phyloP scores from a whole-genome alignment of 2,797 vertebrate species.

The Salarias fasciatus region DNA sequence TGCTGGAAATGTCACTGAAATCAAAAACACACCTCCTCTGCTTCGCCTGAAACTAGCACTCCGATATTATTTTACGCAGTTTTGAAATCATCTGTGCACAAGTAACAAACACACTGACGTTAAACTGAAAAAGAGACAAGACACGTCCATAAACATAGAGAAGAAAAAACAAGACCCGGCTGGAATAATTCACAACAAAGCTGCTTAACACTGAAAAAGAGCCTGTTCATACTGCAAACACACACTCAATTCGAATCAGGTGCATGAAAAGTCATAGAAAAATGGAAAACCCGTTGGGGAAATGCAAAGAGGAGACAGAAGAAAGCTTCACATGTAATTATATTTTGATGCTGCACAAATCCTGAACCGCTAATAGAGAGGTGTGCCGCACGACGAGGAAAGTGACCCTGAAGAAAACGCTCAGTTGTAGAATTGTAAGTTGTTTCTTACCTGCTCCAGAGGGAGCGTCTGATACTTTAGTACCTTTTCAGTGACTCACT shows the following conservation, averaged over 20 bases:
- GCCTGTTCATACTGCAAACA: no score
- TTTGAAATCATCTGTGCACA: no score
- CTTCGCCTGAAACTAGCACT: no score
- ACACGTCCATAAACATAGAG: no score
- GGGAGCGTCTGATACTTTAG: background rate
- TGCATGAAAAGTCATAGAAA: slow-evolving; percentile 2
- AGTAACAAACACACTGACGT: no score
- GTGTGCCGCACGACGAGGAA: slow-evolving; percentile 34
- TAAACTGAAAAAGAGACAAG: no score
- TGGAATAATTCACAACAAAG: no score
- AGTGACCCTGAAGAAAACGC: slow-evolving; percentile 49
- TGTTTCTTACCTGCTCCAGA: slow-evolving; percentile 27
- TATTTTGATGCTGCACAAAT: slow-evolving; percentile 50
- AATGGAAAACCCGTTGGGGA: slow-evolving; percentile 30
- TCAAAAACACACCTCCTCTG: no score
- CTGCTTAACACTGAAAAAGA: no score
- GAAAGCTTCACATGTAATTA: slow-evolving; percentile 52
- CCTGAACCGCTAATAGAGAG: slow-evolving; percentile 41
- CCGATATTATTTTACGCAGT: no score
- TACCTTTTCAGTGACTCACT: slow-evolving; percentile 5
- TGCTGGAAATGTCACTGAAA: no score
- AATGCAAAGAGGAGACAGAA: slow-evolving; percentile 8
- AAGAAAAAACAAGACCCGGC: no score
- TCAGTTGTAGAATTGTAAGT: slow-evolving; percentile 38
- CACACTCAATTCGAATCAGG: background rate